Percentiles rank a stretch among this genome's conserved stretches.
Conservation (phyloP, 2,797 vertebrate species). For the Centropyge bicolor region DNA sequence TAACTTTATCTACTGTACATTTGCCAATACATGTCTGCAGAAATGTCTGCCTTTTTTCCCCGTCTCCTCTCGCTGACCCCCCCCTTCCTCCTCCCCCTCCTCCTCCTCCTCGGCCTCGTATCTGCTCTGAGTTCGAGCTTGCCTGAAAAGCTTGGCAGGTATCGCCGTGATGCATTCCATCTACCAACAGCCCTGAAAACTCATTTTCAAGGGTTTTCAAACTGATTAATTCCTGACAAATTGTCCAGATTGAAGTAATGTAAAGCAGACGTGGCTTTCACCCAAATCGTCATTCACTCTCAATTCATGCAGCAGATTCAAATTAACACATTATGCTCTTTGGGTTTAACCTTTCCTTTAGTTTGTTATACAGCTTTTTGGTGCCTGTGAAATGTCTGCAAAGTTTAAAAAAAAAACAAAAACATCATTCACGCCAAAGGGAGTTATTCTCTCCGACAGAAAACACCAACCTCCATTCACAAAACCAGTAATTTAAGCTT, state of each 20-base stretch:
- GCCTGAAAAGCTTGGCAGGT: constrained; percentile 61
- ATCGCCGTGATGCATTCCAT: constrained; percentile 59
- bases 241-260: constrained; percentile 28
- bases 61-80: neutral
- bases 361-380: no score
- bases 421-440: no score
- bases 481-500: no score
- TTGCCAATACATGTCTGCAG: constrained; percentile 40
- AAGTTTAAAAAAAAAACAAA: no score
- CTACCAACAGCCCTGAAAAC: constrained; percentile 37
- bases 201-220: constrained; percentile 48
- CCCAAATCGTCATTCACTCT: constrained; percentile 13
- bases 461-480: no score
- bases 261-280: constrained; percentile 19
- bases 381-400: no score
- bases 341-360: no score
- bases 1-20: constrained; percentile 28
- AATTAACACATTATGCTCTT: constrained; percentile 1
- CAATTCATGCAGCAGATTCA: constrained; percentile 25
- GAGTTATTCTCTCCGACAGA: no score
- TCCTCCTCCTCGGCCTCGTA: neutral
- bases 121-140: constrained; percentile 65
- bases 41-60: constrained; percentile 25
- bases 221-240: constrained; percentile 58
- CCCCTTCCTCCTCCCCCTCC: neutral